Conservation (phyloP, 2,888 invertebrate genomes). For the Eristalis pertinax region DNA sequence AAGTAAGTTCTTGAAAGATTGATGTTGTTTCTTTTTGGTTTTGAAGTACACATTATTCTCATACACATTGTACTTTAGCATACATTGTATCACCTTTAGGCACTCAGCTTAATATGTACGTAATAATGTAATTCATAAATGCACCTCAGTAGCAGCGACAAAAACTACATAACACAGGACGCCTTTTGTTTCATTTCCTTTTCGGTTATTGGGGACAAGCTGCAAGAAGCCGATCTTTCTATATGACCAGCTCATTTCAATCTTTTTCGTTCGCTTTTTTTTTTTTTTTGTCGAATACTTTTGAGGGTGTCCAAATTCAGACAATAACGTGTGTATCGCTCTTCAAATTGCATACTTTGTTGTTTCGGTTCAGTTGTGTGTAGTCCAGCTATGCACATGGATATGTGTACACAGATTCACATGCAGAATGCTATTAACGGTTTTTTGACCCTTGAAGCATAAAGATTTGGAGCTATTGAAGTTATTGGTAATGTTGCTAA, state of each 20-base stretch:
- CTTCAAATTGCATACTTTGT: constrained; percentile 46
- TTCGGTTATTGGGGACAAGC: constrained; percentile 20
- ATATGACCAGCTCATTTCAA: constrained; percentile 3
- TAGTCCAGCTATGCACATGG: not conserved
- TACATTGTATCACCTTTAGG: not conserved
- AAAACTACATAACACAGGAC: constrained; percentile 38
- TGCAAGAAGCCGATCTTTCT: constrained; percentile 10
- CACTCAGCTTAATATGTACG: constrained; percentile 13
- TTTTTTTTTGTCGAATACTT: constrained; percentile 19
- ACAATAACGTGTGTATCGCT: constrained; percentile 61
- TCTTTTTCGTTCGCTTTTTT: not conserved
- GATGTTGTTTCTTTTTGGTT: no score
- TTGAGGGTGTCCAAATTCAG: constrained; percentile 67
- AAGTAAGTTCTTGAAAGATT: no score
- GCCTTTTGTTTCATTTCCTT: constrained; percentile 57
- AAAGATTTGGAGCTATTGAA: constrained; percentile 38
- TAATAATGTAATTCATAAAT: constrained; percentile 40
- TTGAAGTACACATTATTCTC: not conserved
- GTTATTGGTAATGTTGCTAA: constrained; percentile 48
- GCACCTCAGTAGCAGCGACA: constrained; percentile 2
- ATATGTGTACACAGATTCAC: not conserved
- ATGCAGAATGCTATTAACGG: constrained; percentile 1
- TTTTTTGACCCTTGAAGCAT: constrained; percentile 44
- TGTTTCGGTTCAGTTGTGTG: constrained; percentile 32
- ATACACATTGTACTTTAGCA: constrained; percentile 10